Conservation (phyloP, 2,888 invertebrate species). For the Alitta virens region DNA sequence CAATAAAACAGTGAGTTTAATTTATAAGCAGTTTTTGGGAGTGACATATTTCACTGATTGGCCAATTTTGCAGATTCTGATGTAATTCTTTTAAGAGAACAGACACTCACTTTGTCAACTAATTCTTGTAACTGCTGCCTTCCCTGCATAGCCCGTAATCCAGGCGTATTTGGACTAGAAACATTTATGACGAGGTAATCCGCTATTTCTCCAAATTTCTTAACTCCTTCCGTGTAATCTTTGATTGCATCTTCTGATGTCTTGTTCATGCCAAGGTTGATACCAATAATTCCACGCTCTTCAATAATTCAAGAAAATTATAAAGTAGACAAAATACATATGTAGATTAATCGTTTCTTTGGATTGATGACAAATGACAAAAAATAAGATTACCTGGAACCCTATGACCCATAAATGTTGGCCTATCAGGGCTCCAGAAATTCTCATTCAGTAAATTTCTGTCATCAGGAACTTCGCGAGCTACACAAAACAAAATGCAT, state of each 20-base stretch:
- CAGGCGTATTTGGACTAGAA: constrained; percentile 95
- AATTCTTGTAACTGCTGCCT: constrained; percentile 73
- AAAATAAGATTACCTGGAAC: background rate
- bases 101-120: constrained; percentile 59
- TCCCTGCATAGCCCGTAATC: constrained; percentile 78
- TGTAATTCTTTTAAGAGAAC: too few species aligned
- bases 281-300: constrained; percentile 68
- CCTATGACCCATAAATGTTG: constrained; percentile 3
- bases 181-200: constrained; percentile 97
- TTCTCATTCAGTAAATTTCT: constrained; percentile 49
- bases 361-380: too few species aligned
- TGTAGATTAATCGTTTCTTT: too few species aligned
- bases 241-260: constrained; percentile 69
- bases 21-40: too few species aligned
- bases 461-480: constrained; percentile 30
- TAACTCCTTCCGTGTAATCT: constrained; percentile 85
- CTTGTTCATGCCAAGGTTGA: constrained; percentile 97
- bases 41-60: too few species aligned
- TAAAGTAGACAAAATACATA: too few species aligned
- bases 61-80: too few species aligned
- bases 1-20: too few species aligned
- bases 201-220: constrained; percentile 76
- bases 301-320: background rate
- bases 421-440: constrained; percentile 33
- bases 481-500: too few species aligned